Conservation (phyloP, 2,113 vertebrate genomes). For the Sapajus apella region DNA sequence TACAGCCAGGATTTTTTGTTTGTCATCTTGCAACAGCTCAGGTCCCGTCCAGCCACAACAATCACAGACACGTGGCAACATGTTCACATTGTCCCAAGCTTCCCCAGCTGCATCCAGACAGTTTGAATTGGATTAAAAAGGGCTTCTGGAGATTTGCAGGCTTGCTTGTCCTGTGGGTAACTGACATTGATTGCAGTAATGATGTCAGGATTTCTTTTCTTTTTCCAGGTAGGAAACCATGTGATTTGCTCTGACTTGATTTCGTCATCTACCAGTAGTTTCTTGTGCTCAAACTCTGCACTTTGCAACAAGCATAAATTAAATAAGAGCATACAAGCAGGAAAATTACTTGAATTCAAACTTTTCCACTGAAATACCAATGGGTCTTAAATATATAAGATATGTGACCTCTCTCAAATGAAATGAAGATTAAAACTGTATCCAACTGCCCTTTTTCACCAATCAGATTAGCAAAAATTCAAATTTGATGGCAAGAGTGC, state of each 20-base stretch:
- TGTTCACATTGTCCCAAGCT: background rate
- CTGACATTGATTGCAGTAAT: background rate
- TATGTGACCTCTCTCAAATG: background rate
- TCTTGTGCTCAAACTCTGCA: constrained; percentile 74
- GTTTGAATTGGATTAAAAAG: background rate
- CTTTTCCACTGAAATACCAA: background rate
- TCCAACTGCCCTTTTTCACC: background rate
- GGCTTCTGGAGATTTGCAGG: background rate
- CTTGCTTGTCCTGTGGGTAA: background rate
- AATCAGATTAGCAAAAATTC: background rate
- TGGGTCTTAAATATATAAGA: background rate
- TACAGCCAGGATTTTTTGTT: background rate
- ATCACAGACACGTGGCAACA: background rate
- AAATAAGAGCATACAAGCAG: constrained; percentile 91
- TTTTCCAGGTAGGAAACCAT: constrained; percentile 64
- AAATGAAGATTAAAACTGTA: constrained; percentile 33
- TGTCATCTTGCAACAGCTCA: background rate
- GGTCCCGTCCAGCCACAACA: background rate
- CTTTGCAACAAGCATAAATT: constrained; percentile 80
- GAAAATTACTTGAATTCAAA: constrained; percentile 77
- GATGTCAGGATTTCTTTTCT: background rate
- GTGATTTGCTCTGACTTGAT: constrained; percentile 70
- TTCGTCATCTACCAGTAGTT: constrained; percentile 53
- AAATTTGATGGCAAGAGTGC: background rate
- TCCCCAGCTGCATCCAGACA: background rate